Conservation (phyloP, 2,888 invertebrate genomes). For the Hedya salicella region DNA sequence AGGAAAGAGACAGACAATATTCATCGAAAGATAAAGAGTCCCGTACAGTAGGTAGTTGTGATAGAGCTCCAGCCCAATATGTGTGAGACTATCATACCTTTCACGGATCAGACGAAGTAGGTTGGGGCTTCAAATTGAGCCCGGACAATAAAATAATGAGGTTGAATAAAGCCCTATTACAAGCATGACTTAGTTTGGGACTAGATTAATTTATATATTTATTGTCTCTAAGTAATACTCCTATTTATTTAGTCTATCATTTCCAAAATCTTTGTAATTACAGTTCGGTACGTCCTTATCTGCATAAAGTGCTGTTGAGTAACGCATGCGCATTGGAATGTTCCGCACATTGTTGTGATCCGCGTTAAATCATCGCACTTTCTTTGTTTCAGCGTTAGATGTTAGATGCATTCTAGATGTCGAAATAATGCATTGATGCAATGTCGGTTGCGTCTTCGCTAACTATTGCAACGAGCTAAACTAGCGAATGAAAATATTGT, state of each 20-base stretch:
- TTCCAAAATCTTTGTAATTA: neutral
- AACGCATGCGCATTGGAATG: constrained; percentile 38
- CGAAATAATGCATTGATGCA: constrained; percentile 53
- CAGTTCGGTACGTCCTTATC: neutral
- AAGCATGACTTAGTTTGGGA: too few species aligned
- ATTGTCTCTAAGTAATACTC: too few species aligned
- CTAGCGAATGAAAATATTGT: neutral
- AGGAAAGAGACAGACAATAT: too few species aligned
- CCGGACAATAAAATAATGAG: too few species aligned
- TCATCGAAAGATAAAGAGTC: too few species aligned
- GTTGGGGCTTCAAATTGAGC: too few species aligned
- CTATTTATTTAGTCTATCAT: neutral
- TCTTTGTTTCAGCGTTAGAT: constrained; percentile 52
- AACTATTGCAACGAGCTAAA: constrained; percentile 24
- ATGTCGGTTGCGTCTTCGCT: constrained; percentile 48
- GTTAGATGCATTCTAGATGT: constrained; percentile 53
- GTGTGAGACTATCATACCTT: too few species aligned
- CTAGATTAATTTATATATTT: too few species aligned
- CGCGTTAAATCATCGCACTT: constrained; percentile 49
- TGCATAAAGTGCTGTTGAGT: constrained; percentile 8
- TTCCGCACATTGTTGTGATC: constrained; percentile 66
- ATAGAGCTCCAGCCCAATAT: too few species aligned
- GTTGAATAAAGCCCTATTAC: too few species aligned
- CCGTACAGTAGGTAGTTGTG: too few species aligned
- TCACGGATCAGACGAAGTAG: too few species aligned